Evolutionary conservation across 2,113 vertebrate species (phyloP).

Genomic region (Cephalopholis sonnerati): DNA sequence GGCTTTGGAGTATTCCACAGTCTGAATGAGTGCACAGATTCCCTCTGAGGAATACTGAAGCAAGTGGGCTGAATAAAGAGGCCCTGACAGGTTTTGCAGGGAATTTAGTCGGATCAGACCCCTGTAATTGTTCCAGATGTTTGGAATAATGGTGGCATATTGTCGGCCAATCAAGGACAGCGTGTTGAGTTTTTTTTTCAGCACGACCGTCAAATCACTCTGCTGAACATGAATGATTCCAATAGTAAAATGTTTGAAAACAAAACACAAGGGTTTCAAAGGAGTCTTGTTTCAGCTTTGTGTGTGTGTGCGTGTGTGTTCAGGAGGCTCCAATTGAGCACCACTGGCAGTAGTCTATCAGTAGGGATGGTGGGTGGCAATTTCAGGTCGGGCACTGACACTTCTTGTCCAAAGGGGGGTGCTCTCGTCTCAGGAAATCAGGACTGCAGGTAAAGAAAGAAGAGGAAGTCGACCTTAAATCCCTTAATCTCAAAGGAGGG

Average conservation of each 20-base stretch:
- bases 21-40: conserved; percentile 33
- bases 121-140: conserved; percentile 25
- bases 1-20: conserved; percentile 37
- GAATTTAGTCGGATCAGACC: conserved; percentile 32
- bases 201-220: not conserved
- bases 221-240: conserved; percentile 10
- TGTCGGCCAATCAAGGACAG: not conserved
- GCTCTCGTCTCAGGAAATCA: conserved; percentile 70
- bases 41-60: conserved; percentile 45
- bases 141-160: conserved; percentile 24
- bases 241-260: conserved; percentile 29
- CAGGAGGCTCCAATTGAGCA: conserved; percentile 21
- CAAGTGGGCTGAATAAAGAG: conserved; percentile 18
- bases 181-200: conserved; percentile 2
- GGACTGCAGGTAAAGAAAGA: conserved; percentile 71
- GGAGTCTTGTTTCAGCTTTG: conserved; percentile 41
- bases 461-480: conserved; percentile 11
- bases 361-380: conserved; percentile 36
- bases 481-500: conserved; percentile 9
- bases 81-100: conserved; percentile 57
- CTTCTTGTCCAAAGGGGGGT: conserved; percentile 72
- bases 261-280: conserved; percentile 32
- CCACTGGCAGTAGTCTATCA: conserved; percentile 57
- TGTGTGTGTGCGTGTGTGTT: conserved; percentile 26
- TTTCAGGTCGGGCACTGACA: conserved; percentile 64